Evolutionary conservation across 2,113 vertebrate species (phyloP).

Genomic region (Passer montanus): DNA sequence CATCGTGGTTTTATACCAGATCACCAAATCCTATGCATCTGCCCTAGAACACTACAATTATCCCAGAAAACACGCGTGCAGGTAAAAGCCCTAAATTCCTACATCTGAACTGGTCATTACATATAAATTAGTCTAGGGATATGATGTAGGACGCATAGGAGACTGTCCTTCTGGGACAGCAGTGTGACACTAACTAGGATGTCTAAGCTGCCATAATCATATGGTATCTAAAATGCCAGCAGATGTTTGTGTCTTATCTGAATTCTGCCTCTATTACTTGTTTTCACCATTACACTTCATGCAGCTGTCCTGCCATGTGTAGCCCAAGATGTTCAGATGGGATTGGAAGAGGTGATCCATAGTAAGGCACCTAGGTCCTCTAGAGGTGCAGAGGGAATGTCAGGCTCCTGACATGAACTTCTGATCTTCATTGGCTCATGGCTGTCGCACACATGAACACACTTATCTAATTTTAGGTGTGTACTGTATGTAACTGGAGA

Average conservation of each 20-base stretch:
- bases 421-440: background rate
- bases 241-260: background rate
- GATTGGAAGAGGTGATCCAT: background rate
- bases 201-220: background rate
- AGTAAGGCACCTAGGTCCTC: background rate
- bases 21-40: background rate
- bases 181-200: background rate
- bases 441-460: background rate
- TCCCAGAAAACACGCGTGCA: rapidly evolving
- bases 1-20: background rate
- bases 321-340: background rate
- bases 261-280: background rate
- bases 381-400: background rate
- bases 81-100: background rate
- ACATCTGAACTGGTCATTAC: background rate
- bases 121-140: background rate
- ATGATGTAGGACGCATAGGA: background rate
- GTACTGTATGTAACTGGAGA: background rate
- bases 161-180: background rate
- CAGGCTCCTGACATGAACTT: background rate
- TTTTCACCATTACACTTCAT: background rate
- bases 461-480: background rate
- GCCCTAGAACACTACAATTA: background rate
- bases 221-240: background rate
- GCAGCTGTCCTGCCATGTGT: background rate